A percentile compares a stretch with the other conserved stretches of the same genome.
Evolutionary conservation across 92 coral and sea anemone genomes (phyloP).

Genomic region (Palythoa heliodiscus): DNA sequence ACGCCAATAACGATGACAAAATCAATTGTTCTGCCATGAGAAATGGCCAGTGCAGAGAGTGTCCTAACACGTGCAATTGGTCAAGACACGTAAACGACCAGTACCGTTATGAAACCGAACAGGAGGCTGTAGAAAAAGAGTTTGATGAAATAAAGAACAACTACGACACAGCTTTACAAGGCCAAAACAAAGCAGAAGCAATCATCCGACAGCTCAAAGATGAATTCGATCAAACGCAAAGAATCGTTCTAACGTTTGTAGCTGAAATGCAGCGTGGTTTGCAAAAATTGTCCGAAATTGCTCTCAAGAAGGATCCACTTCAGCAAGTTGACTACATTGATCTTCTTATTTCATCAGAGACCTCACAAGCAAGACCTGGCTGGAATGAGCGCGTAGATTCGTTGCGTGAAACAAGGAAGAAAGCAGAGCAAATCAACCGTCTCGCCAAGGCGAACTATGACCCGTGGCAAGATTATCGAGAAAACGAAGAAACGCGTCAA

Average conservation of each 20-base stretch:
- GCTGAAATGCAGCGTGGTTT: slow-evolving; percentile 65
- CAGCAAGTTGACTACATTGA: slow-evolving; percentile 46
- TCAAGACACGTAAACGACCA: slow-evolving; percentile 40
- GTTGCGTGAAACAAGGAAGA: slow-evolving; percentile 39
- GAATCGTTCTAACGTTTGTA: slow-evolving; percentile 44
- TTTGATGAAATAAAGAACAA: slow-evolving; percentile 24
- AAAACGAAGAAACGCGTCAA: slow-evolving; percentile 52
- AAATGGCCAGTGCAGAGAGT: too few relatives aligned
- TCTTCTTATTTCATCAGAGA: neutral
- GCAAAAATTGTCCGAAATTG: slow-evolving; percentile 48
- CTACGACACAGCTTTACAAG: slow-evolving; percentile 35
- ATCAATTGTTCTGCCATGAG: too few relatives aligned
- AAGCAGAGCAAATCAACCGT: slow-evolving; percentile 42
- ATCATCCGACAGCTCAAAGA: slow-evolving; percentile 33
- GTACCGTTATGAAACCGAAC: slow-evolving; percentile 38
- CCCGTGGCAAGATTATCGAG: too few relatives aligned
- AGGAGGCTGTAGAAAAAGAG: slow-evolving; percentile 41
- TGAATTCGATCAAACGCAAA: slow-evolving; percentile 28
- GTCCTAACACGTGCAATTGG: too few relatives aligned
- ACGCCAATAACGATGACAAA: too few relatives aligned
- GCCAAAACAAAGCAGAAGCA: slow-evolving; percentile 40
- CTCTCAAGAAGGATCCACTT: slow-evolving; percentile 65
- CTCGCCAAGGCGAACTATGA: slow-evolving; percentile 50
- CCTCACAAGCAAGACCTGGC: slow-evolving; percentile 56
- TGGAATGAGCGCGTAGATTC: slow-evolving; percentile 47